Percentiles rank a stretch among this genome's conserved stretches.
Conservation (phyloP, 1,140 invertebrate species). For the Drosophila ogumai region DNA sequence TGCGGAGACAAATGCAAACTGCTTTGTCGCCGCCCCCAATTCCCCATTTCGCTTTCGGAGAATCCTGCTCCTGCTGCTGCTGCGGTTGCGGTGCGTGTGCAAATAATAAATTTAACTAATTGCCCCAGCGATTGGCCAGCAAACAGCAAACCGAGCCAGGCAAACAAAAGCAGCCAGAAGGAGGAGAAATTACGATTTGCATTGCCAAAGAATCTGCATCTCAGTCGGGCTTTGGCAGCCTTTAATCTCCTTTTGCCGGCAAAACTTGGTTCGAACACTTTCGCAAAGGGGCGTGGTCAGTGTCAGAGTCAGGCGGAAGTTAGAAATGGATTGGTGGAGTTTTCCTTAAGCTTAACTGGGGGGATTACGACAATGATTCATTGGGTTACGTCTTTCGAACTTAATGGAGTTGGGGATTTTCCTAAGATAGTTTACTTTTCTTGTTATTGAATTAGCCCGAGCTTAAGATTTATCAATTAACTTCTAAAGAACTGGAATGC, state of each 20-base stretch:
- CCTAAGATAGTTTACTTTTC: neutral
- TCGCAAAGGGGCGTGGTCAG: conserved; percentile 27
- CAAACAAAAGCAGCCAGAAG: conserved; percentile 23
- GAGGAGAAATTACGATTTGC: conserved; percentile 46
- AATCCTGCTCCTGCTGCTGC: conserved; percentile 10
- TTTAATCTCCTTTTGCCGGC: conserved; percentile 41
- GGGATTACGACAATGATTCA: conserved; percentile 41
- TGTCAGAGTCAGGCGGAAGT: conserved; percentile 38
- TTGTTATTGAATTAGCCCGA: neutral
- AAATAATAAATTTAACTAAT: conserved; percentile 84
- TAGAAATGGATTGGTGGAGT: conserved; percentile 39
- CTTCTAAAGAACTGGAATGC: neutral
- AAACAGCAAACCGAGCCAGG: conserved; percentile 40
- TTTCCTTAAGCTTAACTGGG: conserved; percentile 19
- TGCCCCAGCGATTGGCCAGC: conserved; percentile 64
- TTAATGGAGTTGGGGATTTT: conserved; percentile 8
- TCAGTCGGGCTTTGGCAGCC: conserved; percentile 8
- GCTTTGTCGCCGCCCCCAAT: conserved; percentile 54
- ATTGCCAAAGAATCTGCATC: conserved; percentile 34
- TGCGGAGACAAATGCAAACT: conserved; percentile 75
- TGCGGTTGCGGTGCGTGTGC: conserved; percentile 74
- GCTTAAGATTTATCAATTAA: conserved; percentile 3
- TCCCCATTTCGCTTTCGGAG: conserved; percentile 23
- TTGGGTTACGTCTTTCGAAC: conserved; percentile 16
- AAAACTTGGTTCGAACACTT: conserved; percentile 46